A percentile compares a stretch with the other conserved stretches of the same genome.
phyloP scores from a whole-genome alignment of 2,888 invertebrate genomes.

The Autographa gamma region DNA sequence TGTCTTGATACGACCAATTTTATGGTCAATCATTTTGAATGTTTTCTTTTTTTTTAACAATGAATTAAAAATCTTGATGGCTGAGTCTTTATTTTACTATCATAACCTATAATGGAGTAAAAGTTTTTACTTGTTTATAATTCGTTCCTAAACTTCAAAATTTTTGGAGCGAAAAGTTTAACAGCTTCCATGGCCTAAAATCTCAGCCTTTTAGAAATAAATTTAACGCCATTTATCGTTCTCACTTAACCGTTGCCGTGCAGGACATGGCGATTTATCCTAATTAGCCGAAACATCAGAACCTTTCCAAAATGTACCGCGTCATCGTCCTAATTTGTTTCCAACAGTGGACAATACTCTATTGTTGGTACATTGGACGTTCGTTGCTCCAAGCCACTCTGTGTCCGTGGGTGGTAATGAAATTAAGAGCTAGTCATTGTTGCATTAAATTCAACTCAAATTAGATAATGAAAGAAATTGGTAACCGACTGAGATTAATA shows the following conservation, averaged over 20 bases:
- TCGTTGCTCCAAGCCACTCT: slow-evolving; percentile 52
- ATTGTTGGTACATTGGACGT: slow-evolving; percentile 69
- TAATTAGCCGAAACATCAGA: slow-evolving; percentile 65
- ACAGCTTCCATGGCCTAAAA: neutral
- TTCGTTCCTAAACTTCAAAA: neutral
- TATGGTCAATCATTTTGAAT: slow-evolving; percentile 55
- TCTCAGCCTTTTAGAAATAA: neutral
- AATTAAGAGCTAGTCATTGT: slow-evolving; percentile 84
- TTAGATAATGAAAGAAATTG: slow-evolving; percentile 77
- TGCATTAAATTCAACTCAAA: slow-evolving; percentile 83
- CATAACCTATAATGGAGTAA: neutral
- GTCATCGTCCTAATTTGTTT: slow-evolving; percentile 83
- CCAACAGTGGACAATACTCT: slow-evolving; percentile 77
- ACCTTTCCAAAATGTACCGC: slow-evolving; percentile 65
- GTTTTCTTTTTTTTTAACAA: slow-evolving; percentile 43
- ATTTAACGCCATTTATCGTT: neutral
- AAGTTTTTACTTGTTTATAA: neutral
- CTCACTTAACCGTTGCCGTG: neutral
- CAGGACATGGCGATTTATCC: slow-evolving; percentile 36
- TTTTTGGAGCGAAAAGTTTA: neutral
- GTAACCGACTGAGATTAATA: slow-evolving; percentile 62
- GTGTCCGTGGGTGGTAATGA: slow-evolving; percentile 84
- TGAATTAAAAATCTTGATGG: neutral
- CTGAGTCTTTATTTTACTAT: neutral
- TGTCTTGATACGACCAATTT: slow-evolving; percentile 59